phyloP scores from a whole-genome alignment of 2,888 invertebrate genomes.

The Ephialtes manifestator region DNA sequence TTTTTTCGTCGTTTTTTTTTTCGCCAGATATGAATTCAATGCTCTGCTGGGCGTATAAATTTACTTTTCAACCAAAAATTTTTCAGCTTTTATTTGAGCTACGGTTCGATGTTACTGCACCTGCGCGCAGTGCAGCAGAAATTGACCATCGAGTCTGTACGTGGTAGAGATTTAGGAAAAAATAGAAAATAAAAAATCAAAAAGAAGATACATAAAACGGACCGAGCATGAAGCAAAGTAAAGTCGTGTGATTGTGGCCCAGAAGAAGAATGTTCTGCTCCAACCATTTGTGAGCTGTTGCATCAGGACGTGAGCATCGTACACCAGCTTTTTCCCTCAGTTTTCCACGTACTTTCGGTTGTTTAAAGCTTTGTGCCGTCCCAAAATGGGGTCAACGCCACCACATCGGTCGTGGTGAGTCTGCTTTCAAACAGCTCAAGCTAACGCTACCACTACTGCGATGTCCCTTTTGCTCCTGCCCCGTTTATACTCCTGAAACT shows the following conservation, averaged over 20 bases:
- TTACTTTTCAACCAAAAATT: constrained; percentile 36
- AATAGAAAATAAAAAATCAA: neutral
- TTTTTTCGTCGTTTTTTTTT: neutral
- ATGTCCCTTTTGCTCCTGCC: neutral
- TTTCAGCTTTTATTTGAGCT: constrained; percentile 19
- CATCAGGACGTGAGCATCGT: constrained; percentile 52
- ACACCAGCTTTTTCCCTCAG: constrained; percentile 11
- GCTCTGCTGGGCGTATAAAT: constrained; percentile 34
- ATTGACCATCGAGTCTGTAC: constrained; percentile 26
- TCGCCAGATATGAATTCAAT: constrained; percentile 20
- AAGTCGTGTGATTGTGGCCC: constrained; percentile 24
- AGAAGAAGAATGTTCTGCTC: constrained; percentile 38
- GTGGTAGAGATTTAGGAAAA: neutral
- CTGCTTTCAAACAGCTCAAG: constrained; percentile 33
- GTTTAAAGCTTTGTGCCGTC: constrained; percentile 48
- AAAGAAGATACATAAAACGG: neutral
- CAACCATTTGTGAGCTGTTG: constrained; percentile 52
- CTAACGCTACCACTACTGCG: neutral
- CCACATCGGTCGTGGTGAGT: constrained; percentile 32
- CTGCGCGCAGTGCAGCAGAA: constrained; percentile 16
- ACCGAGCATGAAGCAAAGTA: constrained; percentile 33
- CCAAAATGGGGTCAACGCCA: constrained; percentile 53
- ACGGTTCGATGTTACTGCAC: constrained; percentile 29
- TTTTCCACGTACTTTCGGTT: constrained; percentile 50
- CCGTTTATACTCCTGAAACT: constrained; percentile 33